These are phyloP conservation scores for Diadophis punctatus DNA, from an alignment of 2,113 vertebrate genomes.

Conservation along the genomic window DNA sequence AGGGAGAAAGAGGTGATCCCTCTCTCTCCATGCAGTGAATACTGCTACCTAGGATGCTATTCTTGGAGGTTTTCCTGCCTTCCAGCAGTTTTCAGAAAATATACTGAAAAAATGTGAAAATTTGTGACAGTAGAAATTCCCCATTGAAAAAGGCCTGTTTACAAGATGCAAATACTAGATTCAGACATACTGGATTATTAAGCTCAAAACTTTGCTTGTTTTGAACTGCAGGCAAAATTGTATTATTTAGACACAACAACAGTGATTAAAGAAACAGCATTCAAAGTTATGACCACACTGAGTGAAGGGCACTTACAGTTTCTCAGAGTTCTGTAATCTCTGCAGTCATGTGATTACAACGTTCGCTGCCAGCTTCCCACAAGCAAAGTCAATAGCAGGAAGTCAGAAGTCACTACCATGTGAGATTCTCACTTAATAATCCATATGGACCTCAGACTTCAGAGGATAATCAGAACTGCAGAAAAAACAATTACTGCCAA, in stretches of 20 bases:
- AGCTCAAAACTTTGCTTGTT: slow-evolving; percentile 15
- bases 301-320: not conserved
- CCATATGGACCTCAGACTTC: not conserved
- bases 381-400: not conserved
- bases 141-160: not conserved
- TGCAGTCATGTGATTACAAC: not conserved
- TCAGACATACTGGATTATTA: not conserved
- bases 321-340: not conserved
- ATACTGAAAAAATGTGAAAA: not conserved
- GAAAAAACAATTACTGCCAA: no score
- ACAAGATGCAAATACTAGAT: not conserved
- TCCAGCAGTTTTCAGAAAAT: not conserved
- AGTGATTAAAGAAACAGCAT: slow-evolving; percentile 15
- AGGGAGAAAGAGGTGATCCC: not conserved
- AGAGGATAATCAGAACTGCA: no score
- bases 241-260: slow-evolving; percentile 33
- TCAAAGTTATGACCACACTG: not conserved
- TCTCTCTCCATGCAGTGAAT: not conserved
- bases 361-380: not conserved
- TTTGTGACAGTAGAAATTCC: not conserved
- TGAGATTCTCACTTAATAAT: not conserved
- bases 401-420: not conserved
- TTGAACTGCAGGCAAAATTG: slow-evolving; percentile 37
- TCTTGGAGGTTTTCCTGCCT: not conserved
- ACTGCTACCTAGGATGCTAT: not conserved